phyloP scores from a whole-genome alignment of 2,797 vertebrate species.

The Threskiornis aethiopicus region DNA sequence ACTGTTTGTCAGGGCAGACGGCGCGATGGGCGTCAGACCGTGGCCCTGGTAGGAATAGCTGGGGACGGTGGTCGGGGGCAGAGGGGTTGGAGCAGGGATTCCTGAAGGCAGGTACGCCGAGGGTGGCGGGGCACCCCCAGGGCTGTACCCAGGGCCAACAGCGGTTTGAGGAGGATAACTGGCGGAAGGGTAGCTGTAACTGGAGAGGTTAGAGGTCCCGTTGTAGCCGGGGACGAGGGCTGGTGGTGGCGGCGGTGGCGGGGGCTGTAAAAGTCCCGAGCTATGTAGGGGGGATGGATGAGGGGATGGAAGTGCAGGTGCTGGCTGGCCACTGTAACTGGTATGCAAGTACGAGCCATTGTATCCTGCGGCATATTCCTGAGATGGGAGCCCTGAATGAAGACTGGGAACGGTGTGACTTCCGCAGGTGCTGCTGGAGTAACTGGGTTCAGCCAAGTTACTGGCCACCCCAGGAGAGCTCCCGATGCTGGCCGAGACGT shows the following conservation, averaged over 20 bases:
- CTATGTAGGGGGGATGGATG: conserved; percentile 97
- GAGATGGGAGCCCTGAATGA: conserved; percentile 94
- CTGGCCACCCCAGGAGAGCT: conserved; percentile 93
- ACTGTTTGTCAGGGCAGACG: conserved; percentile 92
- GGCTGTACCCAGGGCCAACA: conserved; percentile 92
- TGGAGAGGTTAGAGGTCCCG: conserved; percentile 92
- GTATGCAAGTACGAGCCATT: conserved; percentile 97
- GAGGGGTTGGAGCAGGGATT: conserved; percentile 95
- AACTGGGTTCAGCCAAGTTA: conserved; percentile 94
- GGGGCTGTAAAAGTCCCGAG: conserved; percentile 90
- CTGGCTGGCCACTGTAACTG: conserved; percentile 91
- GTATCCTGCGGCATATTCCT: conserved; percentile 96
- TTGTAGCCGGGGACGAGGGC: conserved; percentile 94
- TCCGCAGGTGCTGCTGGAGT: conserved; percentile 95
- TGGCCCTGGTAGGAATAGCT: conserved; percentile 97
- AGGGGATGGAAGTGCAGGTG: conserved; percentile 92
- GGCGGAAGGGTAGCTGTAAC: conserved; percentile 93
- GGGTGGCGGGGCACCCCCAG: conserved; percentile 91
- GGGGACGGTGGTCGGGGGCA: conserved; percentile 91
- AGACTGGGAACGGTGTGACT: conserved; percentile 91
- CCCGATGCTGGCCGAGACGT: conserved; percentile 92
- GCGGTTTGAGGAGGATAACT: conserved; percentile 93
- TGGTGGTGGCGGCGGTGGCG: conserved; percentile 86
- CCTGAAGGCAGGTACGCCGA: conserved; percentile 96
- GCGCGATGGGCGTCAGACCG: conserved; percentile 90